phyloP scores from a whole-genome alignment of 2,797 vertebrate species.

The Malacoraja senta region DNA sequence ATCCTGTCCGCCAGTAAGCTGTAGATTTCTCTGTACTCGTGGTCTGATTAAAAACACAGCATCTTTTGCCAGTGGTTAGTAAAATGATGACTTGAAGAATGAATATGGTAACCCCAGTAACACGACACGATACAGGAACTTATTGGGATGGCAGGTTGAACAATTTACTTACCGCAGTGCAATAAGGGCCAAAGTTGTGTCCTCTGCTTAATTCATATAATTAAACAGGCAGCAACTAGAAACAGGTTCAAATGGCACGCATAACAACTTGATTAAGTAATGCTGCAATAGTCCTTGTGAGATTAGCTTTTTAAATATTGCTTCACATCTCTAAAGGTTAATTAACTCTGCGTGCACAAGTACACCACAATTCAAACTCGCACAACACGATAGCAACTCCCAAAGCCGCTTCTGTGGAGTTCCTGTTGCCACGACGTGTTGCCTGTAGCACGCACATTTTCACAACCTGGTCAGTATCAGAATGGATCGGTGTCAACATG shows the following conservation, averaged over 20 bases:
- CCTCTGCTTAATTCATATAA: not conserved
- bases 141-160: not conserved
- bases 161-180: not conserved
- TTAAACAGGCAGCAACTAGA: conserved; percentile 1
- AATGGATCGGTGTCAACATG: not conserved
- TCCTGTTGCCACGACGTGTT: not conserved
- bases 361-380: not conserved
- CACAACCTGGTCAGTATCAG: not conserved
- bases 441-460: not conserved
- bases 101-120: too few species aligned
- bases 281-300: not conserved
- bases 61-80: too few species aligned
- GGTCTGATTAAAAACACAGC: too few species aligned
- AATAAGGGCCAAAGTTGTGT: not conserved
- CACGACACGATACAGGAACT: too few species aligned
- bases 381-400: not conserved
- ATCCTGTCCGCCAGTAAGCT: too few species aligned
- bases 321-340: conserved; percentile 6
- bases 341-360: conserved; percentile 1
- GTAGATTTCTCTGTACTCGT: too few species aligned
- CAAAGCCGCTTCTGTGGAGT: not conserved
- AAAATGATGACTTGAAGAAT: too few species aligned
- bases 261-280: conserved; percentile 1
- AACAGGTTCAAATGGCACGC: not conserved
- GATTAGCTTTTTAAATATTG: not conserved